Base-by-base conservation (phyloP, 2,113 vertebrate genomes). In the Albula glossodonta region DNA sequence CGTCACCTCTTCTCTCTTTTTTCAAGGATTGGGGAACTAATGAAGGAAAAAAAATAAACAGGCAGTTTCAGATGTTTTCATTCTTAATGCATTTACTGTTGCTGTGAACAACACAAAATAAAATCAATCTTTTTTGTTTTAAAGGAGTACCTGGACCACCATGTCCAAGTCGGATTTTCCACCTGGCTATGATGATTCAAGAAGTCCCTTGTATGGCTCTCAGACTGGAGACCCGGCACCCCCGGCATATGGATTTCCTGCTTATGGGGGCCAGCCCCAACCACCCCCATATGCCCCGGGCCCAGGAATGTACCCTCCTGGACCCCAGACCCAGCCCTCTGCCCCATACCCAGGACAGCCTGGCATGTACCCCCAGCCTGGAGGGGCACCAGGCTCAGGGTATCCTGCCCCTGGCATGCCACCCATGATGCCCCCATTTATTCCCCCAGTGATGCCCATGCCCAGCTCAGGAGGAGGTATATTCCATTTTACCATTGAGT, bases 141-240 rank as follows among this genome's bases (percentile, higher is more conserved):
- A 25, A 82, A 86, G 80, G 70, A 48, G 60, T 48, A 51, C 31
- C 51, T 9, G 49, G 63, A 51, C 0, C 1, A 0, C 84, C 89
- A 96, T 96, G 95, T 94, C 95, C 0, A 91, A 91, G 10, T 94
- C 96, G 86, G 94, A 63, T 0, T 95, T 93, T 0, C 96, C 96
- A 0, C 96, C 95, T 0, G 79, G 89, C 0, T 96, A 96, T 0
- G 93, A 96, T 8, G 96, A 96, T 89, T 91, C 83, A 1, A 81
- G 88, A 49, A 96, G 95, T 63, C 93, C 95, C 0, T 90, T 95
- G 0, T 93, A 95, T 74, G 92, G 92, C 5, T 89, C 92, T 0
- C n/a, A 90, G 60, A 83, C 81, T 4, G 70, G 77, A 5, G 85
- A 86, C 2, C 94, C 94, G 0, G 92, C 85, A 1, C 86, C 90